phyloP scores from a whole-genome alignment of 2,113 vertebrate genomes.

The Conger conger region DNA sequence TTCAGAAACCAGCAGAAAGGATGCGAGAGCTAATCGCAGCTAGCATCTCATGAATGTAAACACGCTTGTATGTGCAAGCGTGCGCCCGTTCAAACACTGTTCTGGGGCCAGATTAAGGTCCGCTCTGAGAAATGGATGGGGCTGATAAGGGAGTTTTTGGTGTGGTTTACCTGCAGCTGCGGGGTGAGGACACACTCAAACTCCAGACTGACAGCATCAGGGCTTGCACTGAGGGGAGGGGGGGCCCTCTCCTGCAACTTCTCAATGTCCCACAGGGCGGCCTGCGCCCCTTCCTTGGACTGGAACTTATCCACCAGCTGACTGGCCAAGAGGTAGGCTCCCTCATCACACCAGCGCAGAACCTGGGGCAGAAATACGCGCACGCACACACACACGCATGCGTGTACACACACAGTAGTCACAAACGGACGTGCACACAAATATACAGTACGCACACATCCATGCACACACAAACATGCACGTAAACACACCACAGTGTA shows the following conservation, averaged over 20 bases:
- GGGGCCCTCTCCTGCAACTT: slow-evolving; percentile 80
- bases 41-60: background rate
- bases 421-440: slow-evolving; percentile 16
- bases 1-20: background rate
- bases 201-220: slow-evolving; percentile 76
- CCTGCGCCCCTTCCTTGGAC: slow-evolving; percentile 85
- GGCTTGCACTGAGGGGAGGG: slow-evolving; percentile 67
- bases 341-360: slow-evolving; percentile 86
- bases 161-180: slow-evolving; percentile 76
- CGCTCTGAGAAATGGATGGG: background rate
- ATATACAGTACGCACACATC: background rate
- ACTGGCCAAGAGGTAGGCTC: slow-evolving; percentile 87
- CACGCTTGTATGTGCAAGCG: background rate
- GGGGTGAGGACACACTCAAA: slow-evolving; percentile 82
- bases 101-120: background rate
- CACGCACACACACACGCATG: slow-evolving; percentile 18
- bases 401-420: background rate
- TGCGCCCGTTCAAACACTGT: background rate
- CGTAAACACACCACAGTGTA: background rate
- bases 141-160: background rate
- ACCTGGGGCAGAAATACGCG: slow-evolving; percentile 67
- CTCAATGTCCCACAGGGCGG: slow-evolving; percentile 80
- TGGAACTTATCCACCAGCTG: slow-evolving; percentile 90
- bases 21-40: background rate
- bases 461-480: no score